Percentiles rank a stretch among this genome's conserved stretches.
These are phyloP conservation scores for Psettodes erumei DNA, from an alignment of 2,113 vertebrate species.

Conservation along the genomic window DNA sequence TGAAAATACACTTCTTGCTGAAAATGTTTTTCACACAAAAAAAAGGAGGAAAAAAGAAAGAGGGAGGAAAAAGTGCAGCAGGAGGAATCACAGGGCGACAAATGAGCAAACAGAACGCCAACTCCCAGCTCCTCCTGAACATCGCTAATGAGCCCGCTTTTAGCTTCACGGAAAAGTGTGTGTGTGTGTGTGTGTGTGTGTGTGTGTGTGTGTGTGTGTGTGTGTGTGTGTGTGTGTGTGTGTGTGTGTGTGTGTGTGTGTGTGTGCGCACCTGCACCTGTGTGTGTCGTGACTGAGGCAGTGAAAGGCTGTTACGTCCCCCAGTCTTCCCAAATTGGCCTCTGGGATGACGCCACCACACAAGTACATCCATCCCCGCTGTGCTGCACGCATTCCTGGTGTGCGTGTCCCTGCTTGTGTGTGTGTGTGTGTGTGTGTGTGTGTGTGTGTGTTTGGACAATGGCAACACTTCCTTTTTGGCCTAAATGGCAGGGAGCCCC, in stretches of 20 bases:
- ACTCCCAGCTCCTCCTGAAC: slow-evolving; percentile 47
- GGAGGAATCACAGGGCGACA: slow-evolving; percentile 66
- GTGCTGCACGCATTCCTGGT: slow-evolving; percentile 63
- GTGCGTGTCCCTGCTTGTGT: slow-evolving; percentile 27
- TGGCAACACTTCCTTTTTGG: slow-evolving; percentile 90
- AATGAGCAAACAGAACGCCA: slow-evolving; percentile 74
- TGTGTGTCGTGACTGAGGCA: slow-evolving; percentile 52
- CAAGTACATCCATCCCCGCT: slow-evolving; percentile 64
- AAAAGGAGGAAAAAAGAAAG: too few relatives aligned
- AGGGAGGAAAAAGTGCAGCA: slow-evolving; percentile 24
- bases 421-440: slow-evolving; percentile 18
- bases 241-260: slow-evolving; percentile 12
- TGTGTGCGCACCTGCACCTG: not conserved
- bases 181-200: slow-evolving; percentile 31
- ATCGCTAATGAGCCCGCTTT: slow-evolving; percentile 70
- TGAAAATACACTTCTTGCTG: slow-evolving; percentile 30
- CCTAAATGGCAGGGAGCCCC: slow-evolving; percentile 88
- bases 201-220: slow-evolving; percentile 17
- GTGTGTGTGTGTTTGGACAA: slow-evolving; percentile 77
- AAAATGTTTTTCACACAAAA: slow-evolving; percentile 46
- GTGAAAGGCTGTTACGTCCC: slow-evolving; percentile 68
- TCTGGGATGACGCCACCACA: slow-evolving; percentile 63
- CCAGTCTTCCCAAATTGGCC: slow-evolving; percentile 72
- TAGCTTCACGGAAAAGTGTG: slow-evolving; percentile 42
- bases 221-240: not conserved